phyloP scores from a whole-genome alignment of 2,797 vertebrate species.

The Limnodromus scolopaceus region DNA sequence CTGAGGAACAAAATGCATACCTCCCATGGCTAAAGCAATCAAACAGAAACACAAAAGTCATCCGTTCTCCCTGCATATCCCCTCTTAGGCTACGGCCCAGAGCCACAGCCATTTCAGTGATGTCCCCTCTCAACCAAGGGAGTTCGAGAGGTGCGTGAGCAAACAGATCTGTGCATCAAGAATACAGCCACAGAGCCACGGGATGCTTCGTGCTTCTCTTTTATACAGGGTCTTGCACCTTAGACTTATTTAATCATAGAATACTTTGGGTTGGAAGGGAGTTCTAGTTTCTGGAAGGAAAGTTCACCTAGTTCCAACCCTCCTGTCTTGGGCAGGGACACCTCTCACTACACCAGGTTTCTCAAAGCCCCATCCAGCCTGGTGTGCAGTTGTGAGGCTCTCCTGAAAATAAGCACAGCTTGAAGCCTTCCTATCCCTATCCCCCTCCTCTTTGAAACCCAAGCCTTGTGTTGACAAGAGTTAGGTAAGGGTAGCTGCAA shows the following conservation, averaged over 20 bases:
- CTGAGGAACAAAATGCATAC: neutral
- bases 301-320: too few species aligned
- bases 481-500: neutral
- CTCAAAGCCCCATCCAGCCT: too few species aligned
- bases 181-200: neutral
- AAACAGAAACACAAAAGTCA: neutral
- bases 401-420: neutral
- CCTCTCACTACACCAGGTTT: too few species aligned
- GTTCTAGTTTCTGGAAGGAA: too few species aligned
- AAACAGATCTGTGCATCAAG: accelerated
- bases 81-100: neutral
- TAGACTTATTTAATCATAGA: neutral
- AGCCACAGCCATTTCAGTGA: neutral
- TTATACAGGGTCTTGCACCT: neutral
- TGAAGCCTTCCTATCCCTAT: neutral
- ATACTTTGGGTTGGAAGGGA: too few species aligned
- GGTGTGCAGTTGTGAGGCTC: too few species aligned
- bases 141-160: neutral
- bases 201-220: accelerated
- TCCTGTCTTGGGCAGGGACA: too few species aligned
- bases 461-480: neutral
- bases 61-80: neutral
- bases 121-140: neutral
- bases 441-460: neutral
- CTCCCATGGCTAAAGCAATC: neutral